Percentiles rank a stretch among this genome's conserved stretches.
Conservation (phyloP, 2,888 invertebrate genomes). For the Arenicola marina region DNA sequence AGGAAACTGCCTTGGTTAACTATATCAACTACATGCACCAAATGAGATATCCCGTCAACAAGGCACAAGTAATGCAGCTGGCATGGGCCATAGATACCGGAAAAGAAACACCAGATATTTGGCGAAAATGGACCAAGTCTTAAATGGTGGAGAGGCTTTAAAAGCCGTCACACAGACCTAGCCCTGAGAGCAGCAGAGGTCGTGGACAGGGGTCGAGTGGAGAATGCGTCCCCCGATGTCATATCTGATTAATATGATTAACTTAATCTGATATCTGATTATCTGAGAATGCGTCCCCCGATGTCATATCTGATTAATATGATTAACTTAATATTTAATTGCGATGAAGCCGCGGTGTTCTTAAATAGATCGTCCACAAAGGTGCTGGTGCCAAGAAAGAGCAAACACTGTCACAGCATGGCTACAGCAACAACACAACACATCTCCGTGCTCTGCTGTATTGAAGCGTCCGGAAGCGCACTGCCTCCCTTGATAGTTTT, state of each 20-base stretch:
- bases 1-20: background rate
- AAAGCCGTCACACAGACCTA: background rate
- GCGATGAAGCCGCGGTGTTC: conserved; percentile 12
- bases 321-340: conserved; percentile 3
- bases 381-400: conserved; percentile 4
- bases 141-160: conserved; percentile 6
- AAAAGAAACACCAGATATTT: background rate
- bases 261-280: background rate
- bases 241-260: conserved; percentile 7
- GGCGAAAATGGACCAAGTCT: background rate
- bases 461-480: background rate
- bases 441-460: conserved; percentile 6
- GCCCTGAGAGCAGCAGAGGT: background rate
- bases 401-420: conserved; percentile 5
- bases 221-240: background rate
- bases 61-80: background rate
- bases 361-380: conserved; percentile 8
- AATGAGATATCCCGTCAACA: background rate
- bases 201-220: background rate
- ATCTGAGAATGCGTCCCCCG: background rate
- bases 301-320: background rate
- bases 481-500: conserved; percentile 8
- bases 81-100: background rate
- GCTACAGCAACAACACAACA: background rate
- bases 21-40: background rate